A percentile compares a stretch with the other conserved stretches of the same genome.
These are phyloP conservation scores for Mastacembelus armatus DNA, from an alignment of 2,797 vertebrate genomes.

Conservation along the genomic window DNA sequence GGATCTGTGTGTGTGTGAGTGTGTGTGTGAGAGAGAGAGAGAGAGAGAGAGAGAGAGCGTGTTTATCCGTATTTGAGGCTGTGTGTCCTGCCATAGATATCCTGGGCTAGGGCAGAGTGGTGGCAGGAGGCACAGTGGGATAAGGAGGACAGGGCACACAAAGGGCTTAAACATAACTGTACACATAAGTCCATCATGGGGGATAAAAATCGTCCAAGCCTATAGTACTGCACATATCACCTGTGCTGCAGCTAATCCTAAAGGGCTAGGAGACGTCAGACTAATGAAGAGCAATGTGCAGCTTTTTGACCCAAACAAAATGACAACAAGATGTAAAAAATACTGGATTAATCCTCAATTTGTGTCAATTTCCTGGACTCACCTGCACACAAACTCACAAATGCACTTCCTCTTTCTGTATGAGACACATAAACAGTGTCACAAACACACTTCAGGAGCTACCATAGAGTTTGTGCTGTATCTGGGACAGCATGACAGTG, in stretches of 20 bases:
- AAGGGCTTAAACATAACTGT: conserved; percentile 76
- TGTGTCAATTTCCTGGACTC: neutral
- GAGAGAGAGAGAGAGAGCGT: conserved; percentile 10
- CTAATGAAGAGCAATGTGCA: conserved; percentile 11
- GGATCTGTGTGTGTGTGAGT: conserved; percentile 68
- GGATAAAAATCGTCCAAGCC: conserved; percentile 57
- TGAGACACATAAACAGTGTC: neutral
- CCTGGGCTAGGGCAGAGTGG: conserved; percentile 41
- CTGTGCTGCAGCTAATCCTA: conserved; percentile 65
- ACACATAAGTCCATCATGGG: conserved; percentile 50
- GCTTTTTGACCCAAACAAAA: conserved; percentile 29
- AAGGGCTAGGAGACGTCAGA: conserved; percentile 48
- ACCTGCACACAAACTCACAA: neutral
- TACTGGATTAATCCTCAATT: neutral
- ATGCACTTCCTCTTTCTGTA: neutral
- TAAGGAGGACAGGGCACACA: conserved; percentile 72
- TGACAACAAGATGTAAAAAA: neutral
- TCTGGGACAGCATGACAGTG: conserved; percentile 69
- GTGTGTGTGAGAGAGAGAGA: neutral
- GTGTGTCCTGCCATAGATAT: conserved; percentile 52
- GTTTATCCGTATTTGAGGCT: conserved; percentile 17
- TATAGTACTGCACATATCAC: conserved; percentile 62
- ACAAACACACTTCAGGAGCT: conserved; percentile 21
- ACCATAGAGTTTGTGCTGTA: conserved; percentile 30
- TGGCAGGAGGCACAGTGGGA: conserved; percentile 58